A percentile compares a stretch with the other conserved stretches of the same genome.
These are phyloP conservation scores for Trachelus tabidus DNA, from an alignment of 2,888 invertebrate species.

Conservation along the genomic window DNA sequence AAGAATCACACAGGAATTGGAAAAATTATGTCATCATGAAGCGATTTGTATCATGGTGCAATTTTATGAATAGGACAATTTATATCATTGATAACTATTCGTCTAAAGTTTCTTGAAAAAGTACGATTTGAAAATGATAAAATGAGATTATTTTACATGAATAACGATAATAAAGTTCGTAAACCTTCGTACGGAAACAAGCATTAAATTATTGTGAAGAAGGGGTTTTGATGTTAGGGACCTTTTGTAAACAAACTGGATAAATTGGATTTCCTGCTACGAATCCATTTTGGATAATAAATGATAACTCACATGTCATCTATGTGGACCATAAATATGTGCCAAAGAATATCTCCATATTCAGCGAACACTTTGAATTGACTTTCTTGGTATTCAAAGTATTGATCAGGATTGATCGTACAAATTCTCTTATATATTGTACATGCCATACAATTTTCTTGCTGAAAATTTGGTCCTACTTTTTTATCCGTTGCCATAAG, in stretches of 20 bases:
- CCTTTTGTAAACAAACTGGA: background rate
- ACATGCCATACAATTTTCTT: background rate
- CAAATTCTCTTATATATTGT: background rate
- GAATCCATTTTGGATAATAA: background rate
- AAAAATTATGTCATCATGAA: background rate
- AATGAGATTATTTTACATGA: background rate
- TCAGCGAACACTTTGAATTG: background rate
- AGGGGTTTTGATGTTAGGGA: background rate
- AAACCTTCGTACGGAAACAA: background rate
- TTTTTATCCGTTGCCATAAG: background rate
- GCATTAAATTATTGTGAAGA: background rate
- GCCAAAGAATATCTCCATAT: slow-evolving; percentile 9
- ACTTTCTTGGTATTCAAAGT: background rate
- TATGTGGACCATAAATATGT: slow-evolving; percentile 6
- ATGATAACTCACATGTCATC: background rate
- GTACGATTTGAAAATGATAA: background rate
- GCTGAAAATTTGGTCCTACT: background rate
- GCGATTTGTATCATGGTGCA: background rate
- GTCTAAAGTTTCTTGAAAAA: background rate
- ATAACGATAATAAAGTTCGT: background rate
- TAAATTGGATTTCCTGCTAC: background rate
- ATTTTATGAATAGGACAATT: background rate
- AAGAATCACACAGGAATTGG: background rate
- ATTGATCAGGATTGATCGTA: background rate
- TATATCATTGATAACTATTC: background rate